Conservation (phyloP, 2,888 invertebrate species). For the Apamea epomidion region DNA sequence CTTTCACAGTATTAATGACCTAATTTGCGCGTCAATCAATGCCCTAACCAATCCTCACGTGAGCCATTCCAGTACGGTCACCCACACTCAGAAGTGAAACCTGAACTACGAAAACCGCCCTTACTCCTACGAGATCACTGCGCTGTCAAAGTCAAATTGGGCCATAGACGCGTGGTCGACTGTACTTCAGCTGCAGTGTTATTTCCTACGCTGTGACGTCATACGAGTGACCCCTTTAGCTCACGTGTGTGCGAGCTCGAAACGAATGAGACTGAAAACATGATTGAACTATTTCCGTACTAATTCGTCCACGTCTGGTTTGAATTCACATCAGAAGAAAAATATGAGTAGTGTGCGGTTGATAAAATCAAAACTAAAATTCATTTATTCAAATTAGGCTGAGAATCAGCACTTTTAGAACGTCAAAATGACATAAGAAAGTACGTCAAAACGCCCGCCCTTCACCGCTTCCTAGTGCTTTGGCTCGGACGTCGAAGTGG, state of each 20-base stretch:
- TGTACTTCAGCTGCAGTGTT: slow-evolving; percentile 52
- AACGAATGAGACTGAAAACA: slow-evolving; percentile 57
- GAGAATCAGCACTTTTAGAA: background rate
- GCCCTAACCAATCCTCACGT: slow-evolving; percentile 6
- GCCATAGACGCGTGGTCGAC: slow-evolving; percentile 8
- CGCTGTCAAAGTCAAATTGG: background rate
- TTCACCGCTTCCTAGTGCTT: background rate
- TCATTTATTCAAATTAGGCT: background rate
- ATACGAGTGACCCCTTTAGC: slow-evolving; percentile 59
- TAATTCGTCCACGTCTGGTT: slow-evolving; percentile 29
- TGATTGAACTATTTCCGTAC: slow-evolving; percentile 53
- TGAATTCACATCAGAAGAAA: slow-evolving; percentile 12
- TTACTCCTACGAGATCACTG: background rate
- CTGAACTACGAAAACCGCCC: background rate
- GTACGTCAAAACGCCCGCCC: fast-evolving
- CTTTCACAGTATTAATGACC: slow-evolving; percentile 13
- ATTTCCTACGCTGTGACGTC: slow-evolving; percentile 64
- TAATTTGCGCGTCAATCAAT: slow-evolving; percentile 39
- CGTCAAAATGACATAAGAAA: background rate
- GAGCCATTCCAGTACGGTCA: slow-evolving; percentile 22
- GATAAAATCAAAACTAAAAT: background rate
- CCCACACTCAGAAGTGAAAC: background rate
- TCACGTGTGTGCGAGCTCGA: slow-evolving; percentile 36
- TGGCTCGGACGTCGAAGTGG: background rate
- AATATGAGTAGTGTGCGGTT: background rate